Evolutionary conservation across 2,888 invertebrate genomes (phyloP), one percentile per base, ranked within the genome.

Genomic region (Euclidia mi): DNA sequence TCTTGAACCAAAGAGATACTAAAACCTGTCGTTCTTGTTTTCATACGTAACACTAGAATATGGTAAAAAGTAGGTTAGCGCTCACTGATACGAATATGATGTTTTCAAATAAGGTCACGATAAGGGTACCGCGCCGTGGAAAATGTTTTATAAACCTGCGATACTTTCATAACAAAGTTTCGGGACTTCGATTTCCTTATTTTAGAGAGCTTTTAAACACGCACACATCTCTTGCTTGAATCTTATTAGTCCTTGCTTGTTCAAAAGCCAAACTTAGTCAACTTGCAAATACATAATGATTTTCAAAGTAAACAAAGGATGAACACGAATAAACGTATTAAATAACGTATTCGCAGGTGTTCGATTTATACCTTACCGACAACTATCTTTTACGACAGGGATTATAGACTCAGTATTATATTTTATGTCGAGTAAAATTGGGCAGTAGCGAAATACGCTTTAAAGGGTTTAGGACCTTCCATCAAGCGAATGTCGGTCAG

Each of bases 141-240:
- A 74, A 73, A 71, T 68, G 46, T 61, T 71, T 71, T 68, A 73
- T 67, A 65, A 60, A 58, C 53, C 62, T 42, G 55, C 38, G 60
- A 74, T 68, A 73, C 71, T 74, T 60, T 48, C 40, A 17, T 46
- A 65, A 65, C 65, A 63, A 73, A 73, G 48, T 73, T 68, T 65
- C 6, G 48, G 29, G 55, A 59, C 53, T 68, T 74, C 56, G 63
- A 71, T 74, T 68, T 61, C 62, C 75, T 68, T 61, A 71, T 57
- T 70, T 58, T n/a, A n/a, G n/a, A n/a, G n/a, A n/a, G n/a, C n/a
- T n/a, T n/a, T n/a, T n/a, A n/a, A n/a, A n/a, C n/a, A n/a, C 47
- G 47, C 44, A 63, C 53, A 63, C 55, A 65, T 7, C 56, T 62
- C 48, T 49, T 55, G 15, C 17, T 48, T 42, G 55, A 64, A 62